Conservation (phyloP, 37 sponge, comb jelly and placozoan genomes). For the Agelas oroides region DNA sequence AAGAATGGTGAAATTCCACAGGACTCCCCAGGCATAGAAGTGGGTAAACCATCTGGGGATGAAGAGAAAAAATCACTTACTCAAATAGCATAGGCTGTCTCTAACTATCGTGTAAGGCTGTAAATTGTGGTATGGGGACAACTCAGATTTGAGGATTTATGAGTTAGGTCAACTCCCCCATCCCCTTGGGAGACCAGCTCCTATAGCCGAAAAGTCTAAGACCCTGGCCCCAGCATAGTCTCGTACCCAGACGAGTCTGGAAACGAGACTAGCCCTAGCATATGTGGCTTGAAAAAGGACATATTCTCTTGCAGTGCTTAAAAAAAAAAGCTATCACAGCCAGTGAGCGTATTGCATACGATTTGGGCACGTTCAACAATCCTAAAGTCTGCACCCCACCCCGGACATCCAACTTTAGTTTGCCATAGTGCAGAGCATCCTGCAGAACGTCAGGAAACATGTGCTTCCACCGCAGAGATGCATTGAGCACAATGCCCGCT, state of each 20-base stretch:
- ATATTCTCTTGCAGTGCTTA: no score
- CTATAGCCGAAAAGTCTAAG: no score
- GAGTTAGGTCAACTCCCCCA: no score
- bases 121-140: no score
- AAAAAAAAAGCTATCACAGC: no score
- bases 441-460: constrained; percentile 8
- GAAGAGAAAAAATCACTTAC: background rate
- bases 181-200: no score
- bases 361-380: constrained; percentile 32
- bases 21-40: constrained; percentile 72
- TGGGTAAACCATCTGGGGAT: constrained; percentile 71
- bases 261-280: no score
- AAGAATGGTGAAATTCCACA: constrained; percentile 49
- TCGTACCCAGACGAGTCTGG: no score
- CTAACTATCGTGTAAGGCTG: no score
- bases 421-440: constrained; percentile 46
- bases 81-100: background rate
- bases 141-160: no score
- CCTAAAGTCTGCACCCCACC: background rate
- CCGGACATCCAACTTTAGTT: background rate
- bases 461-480: constrained; percentile 9
- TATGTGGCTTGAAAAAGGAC: no score
- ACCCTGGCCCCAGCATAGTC: no score
- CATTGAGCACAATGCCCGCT: constrained; percentile 26
- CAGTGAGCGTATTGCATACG: background rate